A percentile compares a stretch with the other conserved stretches of the same genome.
phyloP scores from a whole-genome alignment of 2,888 invertebrate species.

The Callosobruchus maculatus region DNA sequence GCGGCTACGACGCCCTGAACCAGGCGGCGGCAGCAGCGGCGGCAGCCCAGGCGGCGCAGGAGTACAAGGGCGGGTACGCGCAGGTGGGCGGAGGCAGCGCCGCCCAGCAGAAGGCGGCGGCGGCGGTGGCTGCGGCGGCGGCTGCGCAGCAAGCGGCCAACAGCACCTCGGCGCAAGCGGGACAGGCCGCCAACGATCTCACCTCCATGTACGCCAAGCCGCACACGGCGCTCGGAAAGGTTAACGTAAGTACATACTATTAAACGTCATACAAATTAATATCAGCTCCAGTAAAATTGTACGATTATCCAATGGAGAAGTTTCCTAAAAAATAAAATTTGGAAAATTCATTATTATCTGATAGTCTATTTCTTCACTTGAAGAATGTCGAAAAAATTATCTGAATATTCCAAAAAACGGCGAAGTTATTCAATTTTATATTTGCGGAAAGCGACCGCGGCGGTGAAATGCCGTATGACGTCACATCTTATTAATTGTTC shows the following conservation, averaged over 20 bases:
- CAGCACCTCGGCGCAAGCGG: conserved; percentile 44
- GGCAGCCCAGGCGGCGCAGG: conserved; percentile 58
- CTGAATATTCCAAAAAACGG: no score
- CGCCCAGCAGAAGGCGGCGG: conserved; percentile 27
- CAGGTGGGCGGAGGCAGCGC: conserved; percentile 5
- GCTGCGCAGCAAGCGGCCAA: conserved; percentile 34
- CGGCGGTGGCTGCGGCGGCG: conserved; percentile 36
- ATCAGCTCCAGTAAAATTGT: no score
- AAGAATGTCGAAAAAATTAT: no score
- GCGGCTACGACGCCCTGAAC: conserved; percentile 59
- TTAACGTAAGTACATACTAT: conserved; percentile 67
- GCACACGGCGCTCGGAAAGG: conserved; percentile 85
- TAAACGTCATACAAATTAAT: no score
- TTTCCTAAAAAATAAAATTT: no score
- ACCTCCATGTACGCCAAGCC: conserved; percentile 84
- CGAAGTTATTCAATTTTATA: no score
- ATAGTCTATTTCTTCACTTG: no score
- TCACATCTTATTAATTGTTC: no score
- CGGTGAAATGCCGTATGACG: no score
- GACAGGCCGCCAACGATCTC: conserved; percentile 62
- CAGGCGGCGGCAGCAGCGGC: conserved; percentile 56
- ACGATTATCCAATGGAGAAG: no score
- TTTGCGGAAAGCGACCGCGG: no score
- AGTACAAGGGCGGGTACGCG: conserved; percentile 49
- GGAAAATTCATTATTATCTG: no score